Evolutionary conservation across 2,113 vertebrate genomes (phyloP), one percentile per base, ranked within the genome.

Genomic region (Dendrocopos noguchii): DNA sequence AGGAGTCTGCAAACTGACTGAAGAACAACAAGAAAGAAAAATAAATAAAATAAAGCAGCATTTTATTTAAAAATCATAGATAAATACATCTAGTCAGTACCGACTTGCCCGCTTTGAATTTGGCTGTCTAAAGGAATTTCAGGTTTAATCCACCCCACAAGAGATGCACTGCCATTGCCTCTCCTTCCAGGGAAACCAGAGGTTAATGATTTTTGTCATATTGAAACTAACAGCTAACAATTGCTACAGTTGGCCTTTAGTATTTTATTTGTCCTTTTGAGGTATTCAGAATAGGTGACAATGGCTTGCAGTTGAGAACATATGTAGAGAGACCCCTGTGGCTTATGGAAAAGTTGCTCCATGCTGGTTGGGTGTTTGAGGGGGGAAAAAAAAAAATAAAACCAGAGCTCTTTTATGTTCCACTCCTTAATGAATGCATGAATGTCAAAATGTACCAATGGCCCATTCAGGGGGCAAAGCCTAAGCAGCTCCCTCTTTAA

Each of bases 281-380:
- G 98, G 98, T 98, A 99, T 99, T 99, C 98, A 99, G 98, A 98
- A 97, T 98, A 98, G 97, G 98, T 98, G 98, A 99, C 99, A 99
- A 99, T 98, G 97, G 99, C 96, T 98, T 98, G 98, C 98, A 98
- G 99, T 99, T 99, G 99, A 99, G 99, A 99, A 99, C 98, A 99
- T 99, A 99, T 99, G 99, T 99, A 99, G 98, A 98, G 98, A 98
- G 98, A 99, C 99, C 98, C 99, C 99, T 98, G 98, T 95, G 98
- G 99, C 98, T 99, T 98, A 98, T 98, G 98, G 98, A 97, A 98
- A 98, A 99, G 98, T 98, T 98, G 98, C 97, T 98, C 96, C 98
- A 98, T 98, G 98, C 98, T 98, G 98, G 98, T 98, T 98, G 97
- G 97, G 98, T 98, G 98, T 98, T 99, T 98, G 98, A 98, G 98